These are phyloP conservation scores for Bathynomus jamesi DNA, from an alignment of 1,140 invertebrate species.

Conservation along the genomic window DNA sequence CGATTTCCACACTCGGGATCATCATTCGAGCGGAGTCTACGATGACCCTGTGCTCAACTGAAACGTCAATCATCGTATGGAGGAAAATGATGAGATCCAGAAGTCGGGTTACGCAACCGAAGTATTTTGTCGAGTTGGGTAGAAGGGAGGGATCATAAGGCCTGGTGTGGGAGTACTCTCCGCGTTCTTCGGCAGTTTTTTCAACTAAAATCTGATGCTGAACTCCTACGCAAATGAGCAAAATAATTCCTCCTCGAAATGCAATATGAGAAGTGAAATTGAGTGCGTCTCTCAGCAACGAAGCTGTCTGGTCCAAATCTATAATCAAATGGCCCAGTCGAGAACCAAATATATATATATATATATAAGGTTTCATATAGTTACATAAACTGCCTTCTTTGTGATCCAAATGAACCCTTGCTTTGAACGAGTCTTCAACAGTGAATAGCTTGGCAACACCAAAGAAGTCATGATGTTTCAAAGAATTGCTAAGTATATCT, in stretches of 20 bases:
- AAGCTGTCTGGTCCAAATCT: conserved; percentile 84
- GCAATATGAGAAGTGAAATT: conserved; percentile 91
- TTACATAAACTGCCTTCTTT: conserved; percentile 77
- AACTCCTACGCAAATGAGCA: conserved; percentile 60
- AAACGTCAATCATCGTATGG: conserved; percentile 62
- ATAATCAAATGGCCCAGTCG: conserved; percentile 86
- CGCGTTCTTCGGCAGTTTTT: conserved; percentile 59
- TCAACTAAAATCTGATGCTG: conserved; percentile 54
- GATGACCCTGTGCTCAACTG: conserved; percentile 66
- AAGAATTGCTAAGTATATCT: too few species aligned
- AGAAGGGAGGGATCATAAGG: conserved; percentile 77
- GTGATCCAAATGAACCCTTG: conserved; percentile 86
- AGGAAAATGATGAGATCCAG: conserved; percentile 92
- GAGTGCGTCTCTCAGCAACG: conserved; percentile 71
- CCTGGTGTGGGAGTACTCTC: conserved; percentile 84
- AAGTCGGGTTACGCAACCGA: conserved; percentile 56
- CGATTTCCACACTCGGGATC: conserved; percentile 88
- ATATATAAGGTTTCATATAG: conserved; percentile 81
- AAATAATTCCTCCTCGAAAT: conserved; percentile 70
- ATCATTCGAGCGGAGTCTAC: conserved; percentile 82
- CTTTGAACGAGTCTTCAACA: conserved; percentile 81
- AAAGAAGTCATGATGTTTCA: conserved; percentile 66
- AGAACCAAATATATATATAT: too few species aligned
- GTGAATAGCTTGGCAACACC: conserved; percentile 76
- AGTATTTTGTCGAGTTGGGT: conserved; percentile 72